Evolutionary conservation across 1,140 invertebrate species (phyloP).

Genomic region (Hydropsyche tenuis): DNA sequence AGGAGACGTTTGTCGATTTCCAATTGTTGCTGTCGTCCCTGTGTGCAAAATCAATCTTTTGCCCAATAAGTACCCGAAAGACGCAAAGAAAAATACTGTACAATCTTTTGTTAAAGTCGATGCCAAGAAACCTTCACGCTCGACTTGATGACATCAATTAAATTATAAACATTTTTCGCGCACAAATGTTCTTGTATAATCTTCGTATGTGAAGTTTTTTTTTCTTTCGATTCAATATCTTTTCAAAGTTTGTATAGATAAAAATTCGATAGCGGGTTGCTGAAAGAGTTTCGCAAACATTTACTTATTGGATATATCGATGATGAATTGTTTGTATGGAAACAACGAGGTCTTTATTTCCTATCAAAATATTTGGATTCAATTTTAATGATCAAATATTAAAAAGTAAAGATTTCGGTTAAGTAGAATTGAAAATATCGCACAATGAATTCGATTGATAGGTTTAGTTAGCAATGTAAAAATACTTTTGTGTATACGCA

Average conservation of each 20-base stretch:
- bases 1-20: slow-evolving; percentile 32
- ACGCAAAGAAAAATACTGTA: slow-evolving; percentile 11
- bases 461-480: too few relatives aligned
- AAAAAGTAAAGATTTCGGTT: too few relatives aligned
- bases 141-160: slow-evolving; percentile 45
- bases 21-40: slow-evolving; percentile 16
- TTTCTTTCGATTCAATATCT: slow-evolving; percentile 8
- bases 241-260: background rate
- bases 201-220: background rate
- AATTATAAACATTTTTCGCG: slow-evolving; percentile 29
- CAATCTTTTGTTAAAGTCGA: slow-evolving; percentile 16
- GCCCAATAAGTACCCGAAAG: slow-evolving; percentile 16
- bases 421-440: too few relatives aligned
- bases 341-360: too few relatives aligned
- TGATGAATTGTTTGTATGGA: too few relatives aligned
- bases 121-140: slow-evolving; percentile 35
- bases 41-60: slow-evolving; percentile 34
- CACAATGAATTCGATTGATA: too few relatives aligned
- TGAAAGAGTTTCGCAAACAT: background rate
- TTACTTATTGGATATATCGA: background rate
- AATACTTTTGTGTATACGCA: too few relatives aligned
- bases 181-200: slow-evolving; percentile 2
- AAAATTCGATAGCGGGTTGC: background rate
- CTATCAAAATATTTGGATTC: too few relatives aligned
- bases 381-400: too few relatives aligned